Evolutionary conservation across 1,140 invertebrate species (phyloP).

Genomic region (Drosophila varians): DNA sequence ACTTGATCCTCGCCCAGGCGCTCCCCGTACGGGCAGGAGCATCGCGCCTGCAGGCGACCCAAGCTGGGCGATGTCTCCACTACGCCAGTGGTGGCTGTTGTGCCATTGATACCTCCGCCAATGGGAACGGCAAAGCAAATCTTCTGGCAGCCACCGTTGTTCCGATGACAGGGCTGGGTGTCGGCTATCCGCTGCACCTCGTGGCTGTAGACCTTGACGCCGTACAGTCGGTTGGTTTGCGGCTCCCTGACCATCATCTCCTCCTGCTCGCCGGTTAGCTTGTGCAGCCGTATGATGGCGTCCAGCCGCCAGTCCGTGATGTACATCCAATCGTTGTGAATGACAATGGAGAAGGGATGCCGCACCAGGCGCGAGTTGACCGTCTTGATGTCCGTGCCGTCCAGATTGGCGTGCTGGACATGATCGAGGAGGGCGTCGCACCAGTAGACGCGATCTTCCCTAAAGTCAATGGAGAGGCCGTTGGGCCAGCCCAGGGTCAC

Average conservation of each 20-base stretch:
- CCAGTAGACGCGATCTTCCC: slow-evolving; percentile 95
- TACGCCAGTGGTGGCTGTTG: neutral
- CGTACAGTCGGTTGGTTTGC: slow-evolving; percentile 95
- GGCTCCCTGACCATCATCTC: slow-evolving; percentile 93
- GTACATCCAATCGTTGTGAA: slow-evolving; percentile 97
- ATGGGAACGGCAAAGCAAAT: slow-evolving; percentile 95
- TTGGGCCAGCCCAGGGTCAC: slow-evolving; percentile 98
- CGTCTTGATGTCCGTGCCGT: slow-evolving; percentile 96
- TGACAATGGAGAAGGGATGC: slow-evolving; percentile 98
- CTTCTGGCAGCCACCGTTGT: slow-evolving; percentile 96
- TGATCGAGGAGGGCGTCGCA: slow-evolving; percentile 97
- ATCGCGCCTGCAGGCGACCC: slow-evolving; percentile 87
- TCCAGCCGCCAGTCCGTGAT: slow-evolving; percentile 99
- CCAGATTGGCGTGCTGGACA: slow-evolving; percentile 97
- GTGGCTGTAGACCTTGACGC: slow-evolving; percentile 95
- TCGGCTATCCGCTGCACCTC: slow-evolving; percentile 89
- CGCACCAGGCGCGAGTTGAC: slow-evolving; percentile 94
- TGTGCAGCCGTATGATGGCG: slow-evolving; percentile 96
- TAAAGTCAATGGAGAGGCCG: slow-evolving; percentile 96
- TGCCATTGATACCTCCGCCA: slow-evolving; percentile 53
- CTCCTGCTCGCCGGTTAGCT: slow-evolving; percentile 93
- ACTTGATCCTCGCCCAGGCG: slow-evolving; percentile 90
- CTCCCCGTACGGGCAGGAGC: slow-evolving; percentile 98
- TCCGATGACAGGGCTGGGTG: slow-evolving; percentile 92
- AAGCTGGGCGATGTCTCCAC: slow-evolving; percentile 61